A percentile compares a stretch with the other conserved stretches of the same genome.
phyloP scores from a whole-genome alignment of 2,888 invertebrate species.

The Bellardia pandia region DNA sequence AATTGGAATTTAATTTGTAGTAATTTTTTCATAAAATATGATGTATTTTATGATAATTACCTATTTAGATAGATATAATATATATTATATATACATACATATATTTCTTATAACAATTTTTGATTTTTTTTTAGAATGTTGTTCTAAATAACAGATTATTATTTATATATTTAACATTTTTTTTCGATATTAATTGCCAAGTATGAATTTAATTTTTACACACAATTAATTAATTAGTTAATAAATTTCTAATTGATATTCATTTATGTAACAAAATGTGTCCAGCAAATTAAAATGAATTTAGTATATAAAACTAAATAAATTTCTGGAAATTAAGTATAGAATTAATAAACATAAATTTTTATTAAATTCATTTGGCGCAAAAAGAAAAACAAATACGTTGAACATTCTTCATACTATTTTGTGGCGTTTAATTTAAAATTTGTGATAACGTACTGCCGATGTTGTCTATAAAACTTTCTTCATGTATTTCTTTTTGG shows the following conservation, averaged over 20 bases:
- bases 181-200: neutral
- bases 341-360: no score
- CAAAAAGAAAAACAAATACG: neutral
- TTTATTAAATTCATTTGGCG: neutral
- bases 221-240: no score
- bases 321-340: no score
- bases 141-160: constrained; percentile 14
- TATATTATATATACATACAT: neutral
- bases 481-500: constrained; percentile 84
- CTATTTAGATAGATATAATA: neutral
- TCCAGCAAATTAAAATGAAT: no score
- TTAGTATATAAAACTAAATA: no score
- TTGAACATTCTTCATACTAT: neutral
- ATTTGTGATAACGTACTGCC: constrained; percentile 73
- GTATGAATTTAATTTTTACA: neutral
- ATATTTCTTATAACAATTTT: constrained; percentile 17
- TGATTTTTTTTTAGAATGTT: neutral
- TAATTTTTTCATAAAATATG: constrained; percentile 25
- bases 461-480: constrained; percentile 82
- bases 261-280: no score
- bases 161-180: neutral
- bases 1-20: constrained; percentile 40
- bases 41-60: neutral
- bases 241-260: no score
- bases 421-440: neutral